A percentile compares a stretch with the other conserved stretches of the same genome.
phyloP scores from a whole-genome alignment of 2,888 invertebrate genomes.

The Ryuthela nishihirai region DNA sequence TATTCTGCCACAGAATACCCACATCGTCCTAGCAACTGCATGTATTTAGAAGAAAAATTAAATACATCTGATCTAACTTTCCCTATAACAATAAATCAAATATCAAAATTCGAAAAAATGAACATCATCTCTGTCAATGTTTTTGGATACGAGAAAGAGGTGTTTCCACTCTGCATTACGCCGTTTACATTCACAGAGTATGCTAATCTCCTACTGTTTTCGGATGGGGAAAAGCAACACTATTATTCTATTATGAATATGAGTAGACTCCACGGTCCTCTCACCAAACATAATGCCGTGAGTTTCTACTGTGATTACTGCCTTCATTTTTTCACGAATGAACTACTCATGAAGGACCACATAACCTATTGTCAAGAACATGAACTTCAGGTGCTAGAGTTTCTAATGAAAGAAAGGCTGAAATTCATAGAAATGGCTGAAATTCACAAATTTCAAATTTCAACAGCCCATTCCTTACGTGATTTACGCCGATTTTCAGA shows the following conservation, averaged over 20 bases:
- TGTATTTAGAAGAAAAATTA: no score
- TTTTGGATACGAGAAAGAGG: no score
- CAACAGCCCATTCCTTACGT: no score
- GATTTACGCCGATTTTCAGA: no score
- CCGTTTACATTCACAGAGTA: background rate
- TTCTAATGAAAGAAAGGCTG: background rate
- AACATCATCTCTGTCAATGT: no score
- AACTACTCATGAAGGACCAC: background rate
- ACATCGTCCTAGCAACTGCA: no score
- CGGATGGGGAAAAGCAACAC: background rate
- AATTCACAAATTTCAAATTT: no score
- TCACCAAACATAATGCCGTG: background rate
- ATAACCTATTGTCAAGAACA: background rate
- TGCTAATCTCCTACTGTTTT: background rate
- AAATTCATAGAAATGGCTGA: no score
- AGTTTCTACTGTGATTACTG: constrained; percentile 3
- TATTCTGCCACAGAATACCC: no score
- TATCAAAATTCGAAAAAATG: no score
- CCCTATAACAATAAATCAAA: no score
- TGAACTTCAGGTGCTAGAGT: background rate
- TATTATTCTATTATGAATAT: constrained; percentile 6
- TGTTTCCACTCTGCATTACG: constrained; percentile 3
- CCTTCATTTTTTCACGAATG: background rate
- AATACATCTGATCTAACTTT: no score
- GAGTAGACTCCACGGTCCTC: background rate